Evolutionary conservation across 2,888 invertebrate species (phyloP).

Genomic region (Notodonta dromedarius): DNA sequence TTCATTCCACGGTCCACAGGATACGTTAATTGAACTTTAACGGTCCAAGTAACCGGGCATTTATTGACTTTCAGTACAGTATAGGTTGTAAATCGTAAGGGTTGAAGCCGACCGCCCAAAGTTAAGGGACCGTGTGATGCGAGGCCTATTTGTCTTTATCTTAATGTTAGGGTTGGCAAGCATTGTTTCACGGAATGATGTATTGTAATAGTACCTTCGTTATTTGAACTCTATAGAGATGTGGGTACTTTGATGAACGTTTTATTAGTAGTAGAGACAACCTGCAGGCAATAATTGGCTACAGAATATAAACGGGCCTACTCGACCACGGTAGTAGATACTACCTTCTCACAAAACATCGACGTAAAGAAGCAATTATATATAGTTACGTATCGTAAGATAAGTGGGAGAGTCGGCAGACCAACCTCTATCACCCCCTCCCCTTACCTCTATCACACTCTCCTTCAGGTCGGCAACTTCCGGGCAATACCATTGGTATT

Average conservation of each 20-base stretch:
- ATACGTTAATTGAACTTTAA: slow-evolving; percentile 29
- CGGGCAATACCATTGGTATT: no score
- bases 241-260: background rate
- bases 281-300: no score
- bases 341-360: no score
- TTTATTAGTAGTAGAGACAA: no score
- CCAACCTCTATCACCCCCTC: no score
- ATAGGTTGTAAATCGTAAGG: slow-evolving; percentile 9
- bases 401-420: no score
- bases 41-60: slow-evolving; percentile 17
- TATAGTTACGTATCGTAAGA: no score
- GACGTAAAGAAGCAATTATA: no score
- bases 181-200: slow-evolving; percentile 5
- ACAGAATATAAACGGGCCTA: no score
- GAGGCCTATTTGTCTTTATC: slow-evolving; percentile 6
- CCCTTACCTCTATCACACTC: no score
- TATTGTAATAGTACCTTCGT: background rate
- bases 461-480: no score
- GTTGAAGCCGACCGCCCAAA: slow-evolving; percentile 1
- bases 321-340: no score
- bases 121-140: slow-evolving; percentile 6
- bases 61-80: slow-evolving; percentile 19
- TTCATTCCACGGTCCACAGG: slow-evolving; percentile 6
- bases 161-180: slow-evolving; percentile 7
- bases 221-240: background rate